Percentiles rank a stretch among this genome's conserved stretches.
phyloP scores from a whole-genome alignment of 2,888 invertebrate genomes.

The Dioctria linearis region DNA sequence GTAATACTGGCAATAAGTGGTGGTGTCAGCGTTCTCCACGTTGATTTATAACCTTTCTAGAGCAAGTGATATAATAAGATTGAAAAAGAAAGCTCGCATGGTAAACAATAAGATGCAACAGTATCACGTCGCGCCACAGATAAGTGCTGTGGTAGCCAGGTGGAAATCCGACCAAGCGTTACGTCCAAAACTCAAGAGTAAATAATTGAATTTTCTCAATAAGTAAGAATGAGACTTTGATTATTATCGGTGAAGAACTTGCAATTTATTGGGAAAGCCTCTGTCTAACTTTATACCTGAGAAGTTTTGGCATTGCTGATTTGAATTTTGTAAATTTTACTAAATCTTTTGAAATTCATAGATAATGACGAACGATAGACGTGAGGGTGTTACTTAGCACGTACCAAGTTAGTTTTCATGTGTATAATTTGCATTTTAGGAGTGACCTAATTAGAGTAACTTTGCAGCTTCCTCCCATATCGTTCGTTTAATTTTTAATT shows the following conservation, averaged over 20 bases:
- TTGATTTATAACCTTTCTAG: constrained; percentile 19
- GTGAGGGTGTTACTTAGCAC: too few relatives aligned
- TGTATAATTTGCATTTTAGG: too few relatives aligned
- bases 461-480: too few relatives aligned
- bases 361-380: too few relatives aligned
- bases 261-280: constrained; percentile 5
- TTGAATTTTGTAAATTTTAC: too few relatives aligned
- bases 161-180: constrained; percentile 18
- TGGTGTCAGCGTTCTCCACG: constrained; percentile 2
- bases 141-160: background rate
- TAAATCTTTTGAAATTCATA: too few relatives aligned
- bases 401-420: too few relatives aligned
- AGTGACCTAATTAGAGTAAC: too few relatives aligned
- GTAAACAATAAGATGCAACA: constrained; percentile 20
- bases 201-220: constrained; percentile 20
- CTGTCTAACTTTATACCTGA: too few relatives aligned
- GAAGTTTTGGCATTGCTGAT: too few relatives aligned
- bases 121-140: background rate
- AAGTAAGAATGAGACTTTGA: constrained; percentile 8
- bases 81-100: constrained; percentile 22
- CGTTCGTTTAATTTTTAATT: too few relatives aligned
- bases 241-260: background rate
- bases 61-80: constrained; percentile 8
- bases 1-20: background rate
- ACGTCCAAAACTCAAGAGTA: background rate